Evolutionary conservation across 2,888 invertebrate genomes (phyloP).

Genomic region (Macrostomum cliftonense): DNA sequence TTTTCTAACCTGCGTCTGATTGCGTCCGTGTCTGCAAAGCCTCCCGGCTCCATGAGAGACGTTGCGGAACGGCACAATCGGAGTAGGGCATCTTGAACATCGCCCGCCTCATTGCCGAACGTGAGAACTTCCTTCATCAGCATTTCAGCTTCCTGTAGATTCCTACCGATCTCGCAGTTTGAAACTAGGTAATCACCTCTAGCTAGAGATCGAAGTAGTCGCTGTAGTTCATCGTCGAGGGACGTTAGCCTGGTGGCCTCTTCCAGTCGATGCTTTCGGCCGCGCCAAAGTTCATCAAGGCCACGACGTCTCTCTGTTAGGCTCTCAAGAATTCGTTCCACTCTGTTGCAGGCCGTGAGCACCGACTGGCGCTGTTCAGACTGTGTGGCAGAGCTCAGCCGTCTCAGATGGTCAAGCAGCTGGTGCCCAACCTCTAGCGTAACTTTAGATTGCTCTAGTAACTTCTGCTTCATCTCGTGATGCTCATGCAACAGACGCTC

Average conservation of each 20-base stretch:
- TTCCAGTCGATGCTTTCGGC: conserved; percentile 54
- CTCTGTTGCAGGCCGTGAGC: no score
- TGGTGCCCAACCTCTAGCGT: no score
- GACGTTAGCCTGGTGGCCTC: conserved; percentile 50
- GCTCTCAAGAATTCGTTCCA: no score
- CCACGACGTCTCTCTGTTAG: conserved; percentile 47
- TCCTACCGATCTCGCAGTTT: conserved; percentile 2
- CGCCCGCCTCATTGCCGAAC: conserved; percentile 7
- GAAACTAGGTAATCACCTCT: no score
- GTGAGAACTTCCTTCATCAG: conserved; percentile 4
- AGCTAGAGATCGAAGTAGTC: no score
- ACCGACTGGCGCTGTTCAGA: no score
- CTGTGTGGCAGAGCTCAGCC: no score
- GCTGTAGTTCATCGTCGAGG: no score
- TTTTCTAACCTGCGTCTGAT: not conserved
- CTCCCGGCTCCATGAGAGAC: conserved; percentile 1
- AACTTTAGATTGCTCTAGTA: no score
- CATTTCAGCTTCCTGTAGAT: conserved; percentile 7
- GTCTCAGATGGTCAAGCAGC: no score
- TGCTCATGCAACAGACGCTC: no score
- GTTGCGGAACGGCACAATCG: conserved; percentile 3
- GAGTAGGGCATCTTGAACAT: conserved; percentile 8
- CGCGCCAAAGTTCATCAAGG: conserved; percentile 48
- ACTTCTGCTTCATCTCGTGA: no score
- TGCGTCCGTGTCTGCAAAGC: not conserved